phyloP scores from a whole-genome alignment of 1,140 invertebrate species.

The Helicoverpa zea region DNA sequence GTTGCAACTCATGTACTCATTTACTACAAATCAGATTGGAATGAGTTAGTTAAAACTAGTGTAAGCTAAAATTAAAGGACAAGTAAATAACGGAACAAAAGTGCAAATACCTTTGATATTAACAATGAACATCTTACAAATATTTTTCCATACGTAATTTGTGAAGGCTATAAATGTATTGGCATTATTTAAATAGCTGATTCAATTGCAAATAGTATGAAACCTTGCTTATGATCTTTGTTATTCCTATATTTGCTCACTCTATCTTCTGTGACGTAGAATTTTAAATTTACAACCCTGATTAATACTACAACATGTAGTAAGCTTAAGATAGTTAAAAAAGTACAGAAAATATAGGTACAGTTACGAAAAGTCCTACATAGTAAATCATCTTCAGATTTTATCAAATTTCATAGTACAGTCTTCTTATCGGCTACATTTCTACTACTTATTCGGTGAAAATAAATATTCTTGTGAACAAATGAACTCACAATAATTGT shows the following conservation, averaged over 20 bases:
- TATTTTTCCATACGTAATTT: conserved; percentile 38
- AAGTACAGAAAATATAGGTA: conserved; percentile 23
- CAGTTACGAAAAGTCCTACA: conserved; percentile 7
- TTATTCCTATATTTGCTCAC: conserved; percentile 58
- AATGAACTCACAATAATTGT: too few species aligned
- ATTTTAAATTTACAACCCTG: conserved; percentile 62
- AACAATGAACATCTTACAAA: background rate
- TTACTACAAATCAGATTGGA: too few species aligned
- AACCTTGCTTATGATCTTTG: conserved; percentile 61
- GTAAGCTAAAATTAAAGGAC: background rate
- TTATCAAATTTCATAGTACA: background rate
- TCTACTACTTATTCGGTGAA: too few species aligned
- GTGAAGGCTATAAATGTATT: conserved; percentile 45
- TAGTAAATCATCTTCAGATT: conserved; percentile 19
- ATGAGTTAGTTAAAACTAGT: too few species aligned
- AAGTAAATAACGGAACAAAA: background rate
- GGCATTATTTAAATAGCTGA: conserved; percentile 50
- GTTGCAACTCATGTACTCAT: too few species aligned
- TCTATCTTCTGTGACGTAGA: conserved; percentile 62
- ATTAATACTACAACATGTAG: conserved; percentile 34
- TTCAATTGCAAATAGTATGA: conserved; percentile 55
- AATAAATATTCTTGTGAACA: too few species aligned
- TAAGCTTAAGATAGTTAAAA: conserved; percentile 25
- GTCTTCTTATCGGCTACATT: background rate
- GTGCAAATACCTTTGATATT: background rate